These are phyloP conservation scores for Tolmerus cingulatus DNA, from an alignment of 2,888 invertebrate genomes.

Conservation along the genomic window DNA sequence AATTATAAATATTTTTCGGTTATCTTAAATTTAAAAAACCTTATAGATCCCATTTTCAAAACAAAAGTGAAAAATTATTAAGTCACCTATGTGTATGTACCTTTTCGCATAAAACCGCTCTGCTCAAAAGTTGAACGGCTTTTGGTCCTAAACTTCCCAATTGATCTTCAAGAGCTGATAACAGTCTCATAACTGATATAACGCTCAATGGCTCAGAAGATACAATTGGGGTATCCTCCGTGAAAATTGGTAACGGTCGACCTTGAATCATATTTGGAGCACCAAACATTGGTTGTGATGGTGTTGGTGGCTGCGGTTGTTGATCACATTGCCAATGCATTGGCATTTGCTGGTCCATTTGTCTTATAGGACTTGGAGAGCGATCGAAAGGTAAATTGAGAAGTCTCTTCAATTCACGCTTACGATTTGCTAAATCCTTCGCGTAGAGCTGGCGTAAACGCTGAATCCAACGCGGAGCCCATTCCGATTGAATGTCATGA, in stretches of 20 bases:
- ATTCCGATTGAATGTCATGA: conserved; percentile 45
- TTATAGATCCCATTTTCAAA: neutral
- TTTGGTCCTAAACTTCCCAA: conserved; percentile 49
- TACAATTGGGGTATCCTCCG: conserved; percentile 33
- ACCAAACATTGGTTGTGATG: conserved; percentile 18
- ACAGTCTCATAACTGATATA: conserved; percentile 46
- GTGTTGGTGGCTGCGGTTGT: conserved; percentile 6
- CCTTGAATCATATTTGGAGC: conserved; percentile 21
- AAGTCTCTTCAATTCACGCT: conserved; percentile 39
- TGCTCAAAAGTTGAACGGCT: conserved; percentile 47
- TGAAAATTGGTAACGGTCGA: conserved; percentile 27
- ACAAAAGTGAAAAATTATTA: conserved; percentile 8
- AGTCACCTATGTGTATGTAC: conserved; percentile 41
- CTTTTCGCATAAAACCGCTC: conserved; percentile 47
- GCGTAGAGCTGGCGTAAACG: conserved; percentile 41
- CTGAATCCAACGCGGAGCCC: conserved; percentile 43
- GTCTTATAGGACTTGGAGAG: conserved; percentile 44
- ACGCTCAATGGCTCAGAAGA: conserved; percentile 44
- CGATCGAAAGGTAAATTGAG: conserved; percentile 42
- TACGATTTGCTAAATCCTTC: conserved; percentile 45
- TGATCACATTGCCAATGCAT: neutral
- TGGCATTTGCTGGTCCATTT: conserved; percentile 19
- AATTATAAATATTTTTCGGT: neutral
- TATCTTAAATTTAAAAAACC: neutral
- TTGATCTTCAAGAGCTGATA: conserved; percentile 47